phyloP scores from a whole-genome alignment of 1,140 invertebrate genomes.

The Platorchestia sp. region DNA sequence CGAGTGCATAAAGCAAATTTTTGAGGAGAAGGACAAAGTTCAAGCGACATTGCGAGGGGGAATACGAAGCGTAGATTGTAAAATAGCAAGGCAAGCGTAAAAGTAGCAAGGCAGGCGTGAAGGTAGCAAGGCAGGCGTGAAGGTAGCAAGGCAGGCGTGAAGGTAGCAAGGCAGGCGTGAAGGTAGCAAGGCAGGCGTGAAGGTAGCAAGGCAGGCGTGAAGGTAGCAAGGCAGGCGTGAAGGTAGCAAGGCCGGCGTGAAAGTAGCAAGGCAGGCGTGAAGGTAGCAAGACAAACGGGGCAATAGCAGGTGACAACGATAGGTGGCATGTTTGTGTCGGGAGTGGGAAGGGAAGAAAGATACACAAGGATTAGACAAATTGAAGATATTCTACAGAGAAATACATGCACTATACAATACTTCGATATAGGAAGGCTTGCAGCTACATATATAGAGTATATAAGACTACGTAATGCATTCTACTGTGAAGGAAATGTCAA shows the following conservation, averaged over 20 bases:
- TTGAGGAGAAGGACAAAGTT: no score
- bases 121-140: not conserved
- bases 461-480: not conserved
- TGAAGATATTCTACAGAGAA: not conserved
- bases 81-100: no score
- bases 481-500: not conserved
- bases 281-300: not conserved
- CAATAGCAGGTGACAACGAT: not conserved
- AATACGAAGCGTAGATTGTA: no score
- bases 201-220: no score
- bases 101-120: no score
- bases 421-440: not conserved
- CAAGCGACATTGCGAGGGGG: no score
- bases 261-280: no score
- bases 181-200: no score
- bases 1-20: no score
- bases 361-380: conserved; percentile 15
- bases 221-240: no score
- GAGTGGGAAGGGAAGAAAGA: not conserved
- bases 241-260: no score
- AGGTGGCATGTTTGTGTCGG: not conserved
- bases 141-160: no score
- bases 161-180: not conserved
- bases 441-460: not conserved
- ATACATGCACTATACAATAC: not conserved